A percentile compares a stretch with the other conserved stretches of the same genome.
Evolutionary conservation across 2,888 invertebrate genomes (phyloP).

Genomic region (Pristionchus entomophagus): DNA sequence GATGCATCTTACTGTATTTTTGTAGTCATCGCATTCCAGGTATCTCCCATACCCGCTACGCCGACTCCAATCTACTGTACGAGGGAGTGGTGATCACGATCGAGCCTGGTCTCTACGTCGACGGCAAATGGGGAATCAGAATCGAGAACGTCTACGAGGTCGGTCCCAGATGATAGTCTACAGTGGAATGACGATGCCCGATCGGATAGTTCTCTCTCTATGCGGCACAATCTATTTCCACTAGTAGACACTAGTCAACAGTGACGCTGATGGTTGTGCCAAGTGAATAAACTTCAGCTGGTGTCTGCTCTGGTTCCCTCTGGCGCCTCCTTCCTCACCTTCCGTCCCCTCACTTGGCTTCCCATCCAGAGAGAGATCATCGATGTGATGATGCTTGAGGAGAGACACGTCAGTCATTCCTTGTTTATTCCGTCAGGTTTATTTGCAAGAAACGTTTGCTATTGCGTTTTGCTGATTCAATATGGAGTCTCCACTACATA

Average conservation of each 20-base stretch:
- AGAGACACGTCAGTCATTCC: constrained; percentile 83
- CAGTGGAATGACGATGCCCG: no score
- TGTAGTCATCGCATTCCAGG: background rate
- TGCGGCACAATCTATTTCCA: no score
- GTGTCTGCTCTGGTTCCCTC: constrained; percentile 80
- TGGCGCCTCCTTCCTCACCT: constrained; percentile 86
- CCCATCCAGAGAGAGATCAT: constrained; percentile 89
- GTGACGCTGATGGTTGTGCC: no score
- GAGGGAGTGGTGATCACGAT: constrained; percentile 70
- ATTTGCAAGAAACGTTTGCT: no score
- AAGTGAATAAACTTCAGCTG: no score
- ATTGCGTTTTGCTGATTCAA: no score
- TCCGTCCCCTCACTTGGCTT: constrained; percentile 85
- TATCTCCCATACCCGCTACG: constrained; percentile 48
- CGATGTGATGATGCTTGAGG: constrained; percentile 83
- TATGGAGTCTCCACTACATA: no score
- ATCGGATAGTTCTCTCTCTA: no score
- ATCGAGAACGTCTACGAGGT: constrained; percentile 90
- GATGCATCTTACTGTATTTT: no score
- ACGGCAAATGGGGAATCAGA: constrained; percentile 89
- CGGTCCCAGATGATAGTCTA: no score
- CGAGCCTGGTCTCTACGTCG: constrained; percentile 93
- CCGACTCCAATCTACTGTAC: constrained; percentile 52
- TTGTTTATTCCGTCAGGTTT: no score
- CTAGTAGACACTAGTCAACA: no score